Evolutionary conservation across 2,113 vertebrate genomes (phyloP).

Genomic region (Boleophthalmus pectinirostris): DNA sequence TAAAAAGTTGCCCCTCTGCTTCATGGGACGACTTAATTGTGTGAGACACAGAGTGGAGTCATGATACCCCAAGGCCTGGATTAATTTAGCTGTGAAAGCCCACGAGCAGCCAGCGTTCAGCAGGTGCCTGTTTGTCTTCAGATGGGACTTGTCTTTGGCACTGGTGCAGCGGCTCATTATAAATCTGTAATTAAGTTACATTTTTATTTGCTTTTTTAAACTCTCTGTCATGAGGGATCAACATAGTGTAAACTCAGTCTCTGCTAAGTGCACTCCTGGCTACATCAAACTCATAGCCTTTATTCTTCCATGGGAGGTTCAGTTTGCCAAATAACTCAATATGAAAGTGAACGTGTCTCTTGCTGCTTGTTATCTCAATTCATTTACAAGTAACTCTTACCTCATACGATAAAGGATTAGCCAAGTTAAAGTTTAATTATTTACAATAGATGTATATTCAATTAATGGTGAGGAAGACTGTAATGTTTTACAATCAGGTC

Average conservation of each 20-base stretch:
- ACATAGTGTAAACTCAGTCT: conserved; percentile 62
- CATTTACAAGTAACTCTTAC: conserved; percentile 49
- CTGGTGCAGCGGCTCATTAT: conserved; percentile 72
- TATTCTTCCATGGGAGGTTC: conserved; percentile 41
- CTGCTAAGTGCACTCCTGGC: conserved; percentile 58
- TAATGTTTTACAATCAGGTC: not conserved
- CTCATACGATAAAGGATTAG: not conserved
- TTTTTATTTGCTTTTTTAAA: conserved; percentile 70
- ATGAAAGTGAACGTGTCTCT: conserved; percentile 30
- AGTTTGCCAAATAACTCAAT: conserved; percentile 44
- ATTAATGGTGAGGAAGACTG: not conserved
- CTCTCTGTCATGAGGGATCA: conserved; percentile 55
- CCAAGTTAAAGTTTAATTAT: not conserved
- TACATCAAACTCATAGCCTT: conserved; percentile 33
- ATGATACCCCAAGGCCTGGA: conserved; percentile 80
- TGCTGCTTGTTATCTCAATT: conserved; percentile 10
- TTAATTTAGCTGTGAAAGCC: conserved; percentile 83
- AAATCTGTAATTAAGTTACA: conserved; percentile 77
- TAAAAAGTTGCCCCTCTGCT: conserved; percentile 70
- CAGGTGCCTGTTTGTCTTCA: conserved; percentile 78
- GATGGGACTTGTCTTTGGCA: conserved; percentile 76
- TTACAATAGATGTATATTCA: not conserved
- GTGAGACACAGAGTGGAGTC: conserved; percentile 73
- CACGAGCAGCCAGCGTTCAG: conserved; percentile 73
- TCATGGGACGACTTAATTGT: conserved; percentile 78